These are phyloP conservation scores for Drosophila nr. fundita DNA, from an alignment of 2,888 invertebrate genomes.

Conservation along the genomic window DNA sequence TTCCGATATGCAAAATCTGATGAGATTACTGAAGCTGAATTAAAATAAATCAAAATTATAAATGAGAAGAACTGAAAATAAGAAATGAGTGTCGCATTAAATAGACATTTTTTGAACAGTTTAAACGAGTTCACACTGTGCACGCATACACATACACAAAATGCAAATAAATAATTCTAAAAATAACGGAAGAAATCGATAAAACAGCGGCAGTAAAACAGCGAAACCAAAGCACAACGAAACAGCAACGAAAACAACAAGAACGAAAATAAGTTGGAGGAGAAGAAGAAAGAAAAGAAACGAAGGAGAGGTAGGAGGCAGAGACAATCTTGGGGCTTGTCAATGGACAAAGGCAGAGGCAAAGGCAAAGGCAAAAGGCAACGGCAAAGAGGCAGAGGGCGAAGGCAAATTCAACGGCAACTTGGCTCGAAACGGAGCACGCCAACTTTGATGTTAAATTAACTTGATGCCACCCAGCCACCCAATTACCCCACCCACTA, in stretches of 20 bases:
- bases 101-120: neutral
- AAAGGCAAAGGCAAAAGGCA: slow-evolving; percentile 6
- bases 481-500: slow-evolving; percentile 24
- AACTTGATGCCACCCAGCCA: slow-evolving; percentile 29
- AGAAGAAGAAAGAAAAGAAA: slow-evolving; percentile 13
- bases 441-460: slow-evolving; percentile 60
- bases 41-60: neutral
- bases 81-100: neutral
- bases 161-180: slow-evolving; percentile 69
- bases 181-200: slow-evolving; percentile 80
- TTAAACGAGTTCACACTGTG: neutral
- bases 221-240: slow-evolving; percentile 56
- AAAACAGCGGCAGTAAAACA: slow-evolving; percentile 66
- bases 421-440: slow-evolving; percentile 40
- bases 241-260: slow-evolving; percentile 40
- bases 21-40: neutral
- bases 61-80: neutral
- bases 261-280: slow-evolving; percentile 16
- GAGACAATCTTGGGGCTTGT: slow-evolving; percentile 21
- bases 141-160: slow-evolving; percentile 9
- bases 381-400: neutral
- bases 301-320: neutral
- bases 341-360: slow-evolving; percentile 19
- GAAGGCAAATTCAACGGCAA: slow-evolving; percentile 3
- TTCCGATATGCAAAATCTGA: neutral